phyloP scores from a whole-genome alignment of 2,113 vertebrate genomes.

The Mustela nigripes region DNA sequence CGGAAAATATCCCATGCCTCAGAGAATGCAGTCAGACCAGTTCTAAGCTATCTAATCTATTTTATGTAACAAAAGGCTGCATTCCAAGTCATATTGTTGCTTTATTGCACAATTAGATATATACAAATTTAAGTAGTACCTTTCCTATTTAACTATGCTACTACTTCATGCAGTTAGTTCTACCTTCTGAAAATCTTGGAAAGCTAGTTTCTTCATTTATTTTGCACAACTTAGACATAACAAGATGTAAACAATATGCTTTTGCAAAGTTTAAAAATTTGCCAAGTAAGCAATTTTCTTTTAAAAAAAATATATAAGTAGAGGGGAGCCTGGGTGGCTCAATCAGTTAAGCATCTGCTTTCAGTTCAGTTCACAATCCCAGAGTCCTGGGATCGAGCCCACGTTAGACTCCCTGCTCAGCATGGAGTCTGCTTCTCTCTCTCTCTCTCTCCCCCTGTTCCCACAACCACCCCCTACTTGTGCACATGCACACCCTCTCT shows the following conservation, averaged over 20 bases:
- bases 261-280: constrained; percentile 12
- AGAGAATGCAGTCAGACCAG: not conserved
- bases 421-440: not conserved
- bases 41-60: not conserved
- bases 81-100: not conserved
- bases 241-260: not conserved
- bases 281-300: not conserved
- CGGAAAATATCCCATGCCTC: not conserved
- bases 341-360: not conserved
- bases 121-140: not conserved
- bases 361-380: not conserved
- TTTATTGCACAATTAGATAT: not conserved
- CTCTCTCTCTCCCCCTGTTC: not conserved
- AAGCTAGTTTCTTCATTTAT: not conserved
- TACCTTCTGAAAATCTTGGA: not conserved
- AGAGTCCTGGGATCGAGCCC: not conserved
- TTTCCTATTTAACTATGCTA: not conserved
- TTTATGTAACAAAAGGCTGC: not conserved
- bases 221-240: constrained; percentile 24
- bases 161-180: not conserved
- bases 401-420: not conserved
- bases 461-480: too few relatives aligned
- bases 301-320: not conserved
- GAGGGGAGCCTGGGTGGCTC: not conserved
- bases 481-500: not conserved